Conservation (phyloP, 2,888 invertebrate genomes). For the Phengaris alcon region DNA sequence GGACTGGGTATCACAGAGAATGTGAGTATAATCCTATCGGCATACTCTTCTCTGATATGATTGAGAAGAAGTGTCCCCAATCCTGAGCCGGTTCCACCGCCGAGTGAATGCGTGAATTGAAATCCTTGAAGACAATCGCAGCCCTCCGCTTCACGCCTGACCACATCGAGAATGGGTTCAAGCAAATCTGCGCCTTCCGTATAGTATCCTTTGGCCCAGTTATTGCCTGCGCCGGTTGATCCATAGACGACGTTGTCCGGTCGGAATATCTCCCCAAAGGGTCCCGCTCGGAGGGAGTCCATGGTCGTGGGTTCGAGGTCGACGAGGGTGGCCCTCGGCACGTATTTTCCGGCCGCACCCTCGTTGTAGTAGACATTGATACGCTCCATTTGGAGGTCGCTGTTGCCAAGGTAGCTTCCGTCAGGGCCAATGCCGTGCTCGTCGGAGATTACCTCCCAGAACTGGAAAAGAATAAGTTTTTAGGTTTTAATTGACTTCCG, state of each 20-base stretch:
- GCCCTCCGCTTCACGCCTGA: conserved; percentile 81
- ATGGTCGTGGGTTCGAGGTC: conserved; percentile 69
- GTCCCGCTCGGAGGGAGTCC: conserved; percentile 82
- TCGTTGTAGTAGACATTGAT: conserved; percentile 88
- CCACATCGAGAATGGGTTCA: conserved; percentile 79
- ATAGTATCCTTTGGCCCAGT: conserved; percentile 83
- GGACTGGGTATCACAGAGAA: conserved; percentile 86
- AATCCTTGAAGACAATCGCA: conserved; percentile 83
- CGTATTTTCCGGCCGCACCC: conserved; percentile 65
- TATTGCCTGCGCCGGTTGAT: conserved; percentile 77
- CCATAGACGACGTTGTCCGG: conserved; percentile 86
- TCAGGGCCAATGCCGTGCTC: conserved; percentile 85
- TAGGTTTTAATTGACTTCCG: not conserved
- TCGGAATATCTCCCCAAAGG: conserved; percentile 83
- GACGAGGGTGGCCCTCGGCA: conserved; percentile 62
- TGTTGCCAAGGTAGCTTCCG: conserved; percentile 80
- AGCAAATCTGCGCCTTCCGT: conserved; percentile 82
- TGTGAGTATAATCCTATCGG: conserved; percentile 84
- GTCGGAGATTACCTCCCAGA: conserved; percentile 91
- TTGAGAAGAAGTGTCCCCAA: conserved; percentile 84
- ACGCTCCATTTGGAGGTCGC: conserved; percentile 85
- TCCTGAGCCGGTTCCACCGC: conserved; percentile 87
- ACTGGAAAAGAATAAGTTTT: conserved; percentile 66
- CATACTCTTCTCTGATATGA: conserved; percentile 85
- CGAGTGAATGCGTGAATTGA: conserved; percentile 83